Evolutionary conservation across 2,797 vertebrate species (phyloP).

Genomic region (Sardinella longiceps): DNA sequence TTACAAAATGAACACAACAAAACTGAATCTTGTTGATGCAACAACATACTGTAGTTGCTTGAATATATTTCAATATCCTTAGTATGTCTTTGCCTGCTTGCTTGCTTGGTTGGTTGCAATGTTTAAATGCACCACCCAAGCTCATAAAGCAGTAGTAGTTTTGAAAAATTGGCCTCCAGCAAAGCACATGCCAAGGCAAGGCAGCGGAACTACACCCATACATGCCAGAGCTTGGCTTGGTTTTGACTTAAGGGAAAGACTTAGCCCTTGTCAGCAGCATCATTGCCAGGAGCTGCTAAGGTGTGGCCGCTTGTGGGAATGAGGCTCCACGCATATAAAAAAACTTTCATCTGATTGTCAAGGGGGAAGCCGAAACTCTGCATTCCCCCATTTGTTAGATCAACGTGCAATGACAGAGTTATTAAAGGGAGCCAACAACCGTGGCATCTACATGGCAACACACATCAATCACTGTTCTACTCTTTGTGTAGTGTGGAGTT

Average conservation of each 20-base stretch:
- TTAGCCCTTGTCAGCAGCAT: background rate
- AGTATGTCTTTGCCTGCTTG: too few relatives aligned
- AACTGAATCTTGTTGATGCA: too few relatives aligned
- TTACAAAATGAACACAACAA: background rate
- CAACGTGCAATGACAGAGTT: background rate
- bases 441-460: background rate
- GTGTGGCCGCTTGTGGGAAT: background rate
- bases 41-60: background rate
- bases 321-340: background rate
- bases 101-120: background rate
- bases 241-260: background rate
- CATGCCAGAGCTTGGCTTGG: constrained; percentile 8
- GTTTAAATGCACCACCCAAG: background rate
- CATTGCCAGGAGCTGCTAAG: background rate
- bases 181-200: constrained; percentile 19
- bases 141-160: background rate
- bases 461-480: background rate
- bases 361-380: background rate
- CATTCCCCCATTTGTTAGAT: background rate
- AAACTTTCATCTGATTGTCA: background rate
- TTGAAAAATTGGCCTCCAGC: background rate
- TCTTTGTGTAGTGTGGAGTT: background rate
- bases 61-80: background rate
- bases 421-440: background rate
- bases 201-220: background rate